Conservation (phyloP, 2,888 invertebrate species). For the Cecidostiba fungosa region DNA sequence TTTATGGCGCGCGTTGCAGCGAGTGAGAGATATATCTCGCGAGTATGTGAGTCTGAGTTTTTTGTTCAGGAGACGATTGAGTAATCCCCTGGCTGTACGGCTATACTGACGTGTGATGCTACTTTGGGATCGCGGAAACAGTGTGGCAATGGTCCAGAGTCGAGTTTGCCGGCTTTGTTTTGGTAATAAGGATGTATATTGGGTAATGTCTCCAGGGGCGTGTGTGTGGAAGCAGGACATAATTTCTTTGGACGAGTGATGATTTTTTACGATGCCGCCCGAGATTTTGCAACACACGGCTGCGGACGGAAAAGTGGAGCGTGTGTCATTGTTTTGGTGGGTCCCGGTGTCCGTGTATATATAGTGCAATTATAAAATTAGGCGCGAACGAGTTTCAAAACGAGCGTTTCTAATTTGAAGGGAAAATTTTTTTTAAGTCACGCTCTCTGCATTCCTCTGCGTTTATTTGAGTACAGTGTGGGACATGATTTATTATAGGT, state of each 20-base stretch:
- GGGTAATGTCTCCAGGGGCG: neutral
- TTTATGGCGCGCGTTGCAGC: slow-evolving; percentile 17
- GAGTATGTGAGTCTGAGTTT: neutral
- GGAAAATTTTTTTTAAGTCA: neutral
- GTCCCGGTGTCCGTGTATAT: too few relatives aligned
- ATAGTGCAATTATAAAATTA: neutral
- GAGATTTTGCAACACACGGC: neutral
- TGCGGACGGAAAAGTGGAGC: neutral
- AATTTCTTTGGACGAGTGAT: neutral
- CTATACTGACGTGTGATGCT: neutral
- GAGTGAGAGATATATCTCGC: neutral
- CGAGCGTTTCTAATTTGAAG: neutral
- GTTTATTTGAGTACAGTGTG: too few relatives aligned
- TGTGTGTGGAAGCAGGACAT: neutral
- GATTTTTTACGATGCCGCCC: neutral
- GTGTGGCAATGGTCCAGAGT: neutral
- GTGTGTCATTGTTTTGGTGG: neutral
- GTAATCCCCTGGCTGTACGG: neutral
- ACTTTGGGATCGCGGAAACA: neutral
- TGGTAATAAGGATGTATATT: neutral
- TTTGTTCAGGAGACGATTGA: neutral
- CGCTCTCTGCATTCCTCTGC: neutral
- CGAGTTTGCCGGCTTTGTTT: neutral
- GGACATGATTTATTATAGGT: too few relatives aligned
- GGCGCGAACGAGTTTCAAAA: neutral